Evolutionary conservation across 2,113 vertebrate species (phyloP), one percentile per base, ranked within the genome.

Genomic region (Coryphaenoides rupestris): DNA sequence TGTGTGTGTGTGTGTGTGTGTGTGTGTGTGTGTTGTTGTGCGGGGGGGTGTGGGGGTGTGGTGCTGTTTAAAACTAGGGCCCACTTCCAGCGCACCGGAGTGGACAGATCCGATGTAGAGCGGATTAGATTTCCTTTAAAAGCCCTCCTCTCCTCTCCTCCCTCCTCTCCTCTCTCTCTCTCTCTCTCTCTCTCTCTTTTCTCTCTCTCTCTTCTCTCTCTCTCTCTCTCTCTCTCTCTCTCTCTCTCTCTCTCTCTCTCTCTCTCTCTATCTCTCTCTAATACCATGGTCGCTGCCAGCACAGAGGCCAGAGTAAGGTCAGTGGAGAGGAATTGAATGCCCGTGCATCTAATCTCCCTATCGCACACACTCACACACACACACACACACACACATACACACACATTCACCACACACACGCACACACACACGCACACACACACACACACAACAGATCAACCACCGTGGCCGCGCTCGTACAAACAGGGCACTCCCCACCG

Each of bases 91-190:
- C 52, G 68, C 78, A 76, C 75, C 70, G 79, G 72, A 74, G 72
- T 84, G 84, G 74, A 83, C 81, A 82, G 82, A 87, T 85, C 78
- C 64, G 77, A 82, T 82, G 74, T 78, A 80, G 84, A 79, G 70
- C 58, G 84, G 87, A 86, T 90, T 84, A 79, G 75, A 83, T 88
- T 87, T 85, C 85, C 57, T 80, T 78, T 86, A 84, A 88, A 88
- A 86, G 81, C 84, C 80, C 79, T 77, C 10, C 28, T 33, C 28
- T 33, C 28, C 28, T 33, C 28, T 33, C 1, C 10, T 10, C 10
- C 28, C 10, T 10, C 10, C 28, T 33, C 28, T 33, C 4, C 10
- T 33, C n/a, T 33, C 28, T 33, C 28, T 33, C 28, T 33, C 28
- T 33, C 28, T 33, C 1, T 33, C 28, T 33, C 28, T 33, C 28